A percentile compares a stretch with the other conserved stretches of the same genome.
Conservation (phyloP, 2,888 invertebrate species). For the Parnassius smintheus region DNA sequence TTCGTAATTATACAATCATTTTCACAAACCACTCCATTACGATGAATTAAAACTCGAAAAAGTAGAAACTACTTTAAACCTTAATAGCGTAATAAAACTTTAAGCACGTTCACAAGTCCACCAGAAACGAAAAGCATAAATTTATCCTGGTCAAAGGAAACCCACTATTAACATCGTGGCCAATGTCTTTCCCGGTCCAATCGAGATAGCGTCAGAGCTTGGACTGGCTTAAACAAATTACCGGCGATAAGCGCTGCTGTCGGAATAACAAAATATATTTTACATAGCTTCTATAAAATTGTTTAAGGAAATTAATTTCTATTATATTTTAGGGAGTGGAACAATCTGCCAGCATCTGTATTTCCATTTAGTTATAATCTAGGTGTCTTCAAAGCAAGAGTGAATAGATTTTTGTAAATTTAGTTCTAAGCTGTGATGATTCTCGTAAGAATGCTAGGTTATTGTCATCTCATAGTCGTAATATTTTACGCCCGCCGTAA, state of each 20-base stretch:
- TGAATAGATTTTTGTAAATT: too few relatives aligned
- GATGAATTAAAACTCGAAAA: neutral
- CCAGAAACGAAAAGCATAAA: slow-evolving; percentile 2
- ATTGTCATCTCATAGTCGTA: too few relatives aligned
- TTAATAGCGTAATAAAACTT: slow-evolving; percentile 10
- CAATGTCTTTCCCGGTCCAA: slow-evolving; percentile 6
- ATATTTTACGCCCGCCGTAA: too few relatives aligned
- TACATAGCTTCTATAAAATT: neutral
- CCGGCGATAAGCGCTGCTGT: slow-evolving; percentile 4
- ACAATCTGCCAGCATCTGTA: too few relatives aligned
- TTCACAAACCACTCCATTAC: neutral
- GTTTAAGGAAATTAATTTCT: too few relatives aligned
- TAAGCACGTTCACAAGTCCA: slow-evolving; percentile 7
- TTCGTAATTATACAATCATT: too few relatives aligned
- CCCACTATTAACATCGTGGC: slow-evolving; percentile 5
- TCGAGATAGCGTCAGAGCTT: slow-evolving; percentile 6
- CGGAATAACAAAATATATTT: neutral
- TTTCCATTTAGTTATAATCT: too few relatives aligned
- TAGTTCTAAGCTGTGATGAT: too few relatives aligned
- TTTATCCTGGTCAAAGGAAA: slow-evolving; percentile 11
- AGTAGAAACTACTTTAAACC: neutral
- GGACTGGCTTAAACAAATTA: slow-evolving; percentile 16
- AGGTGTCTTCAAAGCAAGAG: too few relatives aligned
- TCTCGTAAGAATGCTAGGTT: too few relatives aligned
- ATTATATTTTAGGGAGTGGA: too few relatives aligned